Conservation (phyloP, 2,888 invertebrate species). For the Phortica magna region DNA sequence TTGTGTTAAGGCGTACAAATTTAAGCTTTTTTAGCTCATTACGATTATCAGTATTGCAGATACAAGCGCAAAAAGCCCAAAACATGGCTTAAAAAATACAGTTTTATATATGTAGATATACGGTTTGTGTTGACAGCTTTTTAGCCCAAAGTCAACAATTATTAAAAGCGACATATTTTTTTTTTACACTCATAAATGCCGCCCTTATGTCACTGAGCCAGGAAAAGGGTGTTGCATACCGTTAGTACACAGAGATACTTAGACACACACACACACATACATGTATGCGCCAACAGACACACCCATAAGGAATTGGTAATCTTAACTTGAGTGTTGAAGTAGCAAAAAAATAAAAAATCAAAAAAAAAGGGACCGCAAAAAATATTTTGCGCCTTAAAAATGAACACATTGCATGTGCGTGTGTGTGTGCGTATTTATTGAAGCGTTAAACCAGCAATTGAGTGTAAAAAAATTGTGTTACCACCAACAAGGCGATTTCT, state of each 20-base stretch:
- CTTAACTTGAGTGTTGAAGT: background rate
- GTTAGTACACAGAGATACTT: background rate
- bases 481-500: constrained; percentile 32
- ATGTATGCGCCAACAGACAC: background rate
- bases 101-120: background rate
- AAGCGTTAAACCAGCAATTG: constrained; percentile 75
- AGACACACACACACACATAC: background rate
- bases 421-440: constrained; percentile 56
- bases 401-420: background rate
- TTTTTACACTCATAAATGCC: constrained; percentile 32
- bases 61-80: too few relatives aligned
- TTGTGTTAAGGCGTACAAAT: too few relatives aligned
- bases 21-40: too few relatives aligned
- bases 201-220: constrained; percentile 62
- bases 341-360: background rate
- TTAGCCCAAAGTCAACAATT: constrained; percentile 49
- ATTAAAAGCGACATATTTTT: constrained; percentile 26
- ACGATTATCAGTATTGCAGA: too few relatives aligned
- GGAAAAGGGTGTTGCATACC: constrained; percentile 66
- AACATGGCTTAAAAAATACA: too few relatives aligned
- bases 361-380: background rate
- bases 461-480: constrained; percentile 66
- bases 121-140: constrained; percentile 37
- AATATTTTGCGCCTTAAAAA: constrained; percentile 4
- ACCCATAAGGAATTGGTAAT: background rate